Evolutionary conservation across 2,797 vertebrate genomes (phyloP).

Genomic region (Notamacropus eugenii): DNA sequence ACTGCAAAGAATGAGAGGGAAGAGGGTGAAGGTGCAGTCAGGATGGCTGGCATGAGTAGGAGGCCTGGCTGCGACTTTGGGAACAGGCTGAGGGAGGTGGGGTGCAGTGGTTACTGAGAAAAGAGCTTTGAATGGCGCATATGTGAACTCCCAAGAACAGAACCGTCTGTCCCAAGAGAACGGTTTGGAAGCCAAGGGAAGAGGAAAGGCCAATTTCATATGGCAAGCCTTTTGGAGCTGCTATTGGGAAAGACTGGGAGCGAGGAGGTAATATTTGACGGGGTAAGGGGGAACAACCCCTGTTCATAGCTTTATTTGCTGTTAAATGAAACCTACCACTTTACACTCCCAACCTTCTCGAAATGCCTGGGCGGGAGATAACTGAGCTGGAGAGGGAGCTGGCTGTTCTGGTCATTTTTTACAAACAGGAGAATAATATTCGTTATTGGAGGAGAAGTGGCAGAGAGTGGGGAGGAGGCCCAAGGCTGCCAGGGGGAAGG

Average conservation of each 20-base stretch:
- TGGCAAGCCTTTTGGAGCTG: background rate
- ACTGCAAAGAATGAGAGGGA: constrained; percentile 6
- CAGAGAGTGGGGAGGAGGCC: background rate
- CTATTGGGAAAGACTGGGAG: background rate
- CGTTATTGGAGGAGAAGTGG: background rate
- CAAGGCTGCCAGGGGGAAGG: constrained; percentile 27
- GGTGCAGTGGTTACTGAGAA: background rate
- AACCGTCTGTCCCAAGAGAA: background rate
- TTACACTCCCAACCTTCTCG: constrained; percentile 55
- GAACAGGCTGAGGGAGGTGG: background rate
- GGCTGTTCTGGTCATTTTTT: constrained; percentile 73
- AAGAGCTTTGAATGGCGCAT: background rate
- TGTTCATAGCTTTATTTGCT: constrained; percentile 72
- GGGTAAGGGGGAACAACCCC: background rate
- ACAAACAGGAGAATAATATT: constrained; percentile 43
- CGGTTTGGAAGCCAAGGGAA: constrained; percentile 50
- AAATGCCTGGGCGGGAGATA: constrained; percentile 71
- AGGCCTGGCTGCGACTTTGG: background rate
- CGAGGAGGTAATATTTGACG: background rate
- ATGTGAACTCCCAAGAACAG: background rate
- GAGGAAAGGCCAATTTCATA: constrained; percentile 10
- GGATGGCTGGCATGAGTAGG: background rate
- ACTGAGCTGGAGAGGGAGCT: constrained; percentile 56
- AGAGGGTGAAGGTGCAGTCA: constrained; percentile 44
- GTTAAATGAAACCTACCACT: constrained; percentile 77